phyloP scores from a whole-genome alignment of 1,140 invertebrate genomes.

The Drosophila kanapiae region DNA sequence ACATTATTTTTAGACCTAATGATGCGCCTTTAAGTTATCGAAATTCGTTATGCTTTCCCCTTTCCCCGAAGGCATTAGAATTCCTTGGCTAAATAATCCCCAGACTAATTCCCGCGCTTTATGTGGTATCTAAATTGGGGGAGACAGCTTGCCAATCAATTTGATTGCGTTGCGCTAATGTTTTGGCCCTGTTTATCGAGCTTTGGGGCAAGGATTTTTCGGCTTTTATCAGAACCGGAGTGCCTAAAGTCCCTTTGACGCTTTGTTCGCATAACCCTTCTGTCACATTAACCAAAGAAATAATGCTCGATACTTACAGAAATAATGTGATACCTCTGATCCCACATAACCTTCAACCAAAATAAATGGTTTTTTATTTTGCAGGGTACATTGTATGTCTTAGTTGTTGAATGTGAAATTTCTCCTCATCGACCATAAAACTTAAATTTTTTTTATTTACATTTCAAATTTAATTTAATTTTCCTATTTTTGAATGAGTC shows the following conservation, averaged over 20 bases:
- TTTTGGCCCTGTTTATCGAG: conserved; percentile 32
- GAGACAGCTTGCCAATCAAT: conserved; percentile 77
- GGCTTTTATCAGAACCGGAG: conserved; percentile 34
- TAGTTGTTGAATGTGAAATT: no score
- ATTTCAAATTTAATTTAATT: no score
- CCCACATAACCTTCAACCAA: no score
- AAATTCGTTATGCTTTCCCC: conserved; percentile 2
- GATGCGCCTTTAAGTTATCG: conserved; percentile 19
- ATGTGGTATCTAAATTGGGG: conserved; percentile 61
- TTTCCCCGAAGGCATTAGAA: conserved; percentile 18
- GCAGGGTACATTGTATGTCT: no score
- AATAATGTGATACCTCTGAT: no score
- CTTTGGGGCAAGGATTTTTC: conserved; percentile 25
- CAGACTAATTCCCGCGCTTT: conserved; percentile 57
- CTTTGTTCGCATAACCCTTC: background rate
- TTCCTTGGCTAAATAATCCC: conserved; percentile 36
- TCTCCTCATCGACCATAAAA: no score
- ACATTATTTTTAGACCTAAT: conserved; percentile 11
- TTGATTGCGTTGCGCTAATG: conserved; percentile 59
- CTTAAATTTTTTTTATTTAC: no score
- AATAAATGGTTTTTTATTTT: no score
- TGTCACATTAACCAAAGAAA: conserved; percentile 12
- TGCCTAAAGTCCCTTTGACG: conserved; percentile 25
- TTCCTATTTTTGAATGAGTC: no score
- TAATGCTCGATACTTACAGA: conserved; percentile 3